Evolutionary conservation across 1,140 invertebrate species (phyloP).

Genomic region (Batillaria attramentaria): DNA sequence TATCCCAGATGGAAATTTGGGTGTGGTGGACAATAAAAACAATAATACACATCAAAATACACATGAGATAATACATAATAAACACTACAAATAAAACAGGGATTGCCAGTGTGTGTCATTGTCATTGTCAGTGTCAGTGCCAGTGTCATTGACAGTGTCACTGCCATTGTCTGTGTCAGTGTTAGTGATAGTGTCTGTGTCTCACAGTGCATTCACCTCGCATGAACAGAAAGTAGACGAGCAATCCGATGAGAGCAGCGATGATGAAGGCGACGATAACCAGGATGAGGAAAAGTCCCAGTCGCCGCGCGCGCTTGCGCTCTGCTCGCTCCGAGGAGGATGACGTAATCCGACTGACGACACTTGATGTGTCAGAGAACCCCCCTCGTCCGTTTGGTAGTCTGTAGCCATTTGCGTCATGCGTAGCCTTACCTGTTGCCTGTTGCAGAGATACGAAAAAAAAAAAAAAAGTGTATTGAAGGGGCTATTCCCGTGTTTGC

Average conservation of each 20-base stretch:
- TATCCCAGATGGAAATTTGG: too few species aligned
- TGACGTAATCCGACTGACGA: constrained; percentile 19
- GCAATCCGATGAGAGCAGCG: constrained; percentile 30
- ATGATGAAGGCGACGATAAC: constrained; percentile 35
- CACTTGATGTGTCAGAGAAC: constrained; percentile 32
- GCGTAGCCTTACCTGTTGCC: too few species aligned
- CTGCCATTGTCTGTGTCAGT: neutral
- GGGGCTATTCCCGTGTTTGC: too few species aligned
- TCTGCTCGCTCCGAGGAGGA: constrained; percentile 21
- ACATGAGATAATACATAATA: too few species aligned
- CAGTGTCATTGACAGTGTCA: neutral
- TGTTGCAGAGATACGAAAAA: too few species aligned
- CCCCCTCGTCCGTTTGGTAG: constrained; percentile 19
- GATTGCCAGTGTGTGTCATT: neutral
- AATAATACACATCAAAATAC: too few species aligned
- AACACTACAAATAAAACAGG: too few species aligned
- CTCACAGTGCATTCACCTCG: neutral
- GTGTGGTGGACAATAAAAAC: too few species aligned
- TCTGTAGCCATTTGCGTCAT: constrained; percentile 10
- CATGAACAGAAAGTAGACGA: constrained; percentile 37
- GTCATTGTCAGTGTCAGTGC: neutral
- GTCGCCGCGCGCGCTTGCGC: constrained; percentile 5
- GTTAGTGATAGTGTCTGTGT: neutral
- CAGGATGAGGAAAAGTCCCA: constrained; percentile 29
- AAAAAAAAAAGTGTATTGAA: too few species aligned